phyloP scores from a whole-genome alignment of 2,113 vertebrate species.

The Mixornis gularis region DNA sequence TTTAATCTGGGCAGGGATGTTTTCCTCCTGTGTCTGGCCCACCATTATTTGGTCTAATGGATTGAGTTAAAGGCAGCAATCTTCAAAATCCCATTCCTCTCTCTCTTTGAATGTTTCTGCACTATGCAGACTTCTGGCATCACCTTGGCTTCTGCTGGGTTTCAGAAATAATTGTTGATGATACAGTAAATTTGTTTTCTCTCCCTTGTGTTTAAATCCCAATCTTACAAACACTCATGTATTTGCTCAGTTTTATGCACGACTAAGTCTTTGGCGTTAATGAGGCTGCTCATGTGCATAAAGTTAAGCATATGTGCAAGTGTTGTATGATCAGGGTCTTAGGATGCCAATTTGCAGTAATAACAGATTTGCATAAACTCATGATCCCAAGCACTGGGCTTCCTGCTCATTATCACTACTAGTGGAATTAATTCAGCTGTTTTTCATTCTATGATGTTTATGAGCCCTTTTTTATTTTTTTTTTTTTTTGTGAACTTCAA shows the following conservation, averaged over 20 bases:
- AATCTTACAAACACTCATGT: conserved; percentile 3
- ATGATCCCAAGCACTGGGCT: not conserved
- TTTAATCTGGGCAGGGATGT: not conserved
- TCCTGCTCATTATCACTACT: conserved; percentile 24
- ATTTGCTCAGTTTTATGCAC: conserved; percentile 52
- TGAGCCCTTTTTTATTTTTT: not conserved
- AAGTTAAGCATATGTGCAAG: conserved; percentile 58
- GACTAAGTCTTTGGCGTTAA: conserved; percentile 37
- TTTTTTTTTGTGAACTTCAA: not conserved
- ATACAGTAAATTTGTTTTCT: conserved; percentile 61
- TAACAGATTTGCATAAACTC: conserved; percentile 57
- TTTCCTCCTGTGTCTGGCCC: not conserved
- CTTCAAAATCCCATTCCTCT: not conserved
- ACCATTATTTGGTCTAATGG: not conserved
- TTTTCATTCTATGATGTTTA: not conserved
- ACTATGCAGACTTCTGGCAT: conserved; percentile 3
- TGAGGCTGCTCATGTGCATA: conserved; percentile 56
- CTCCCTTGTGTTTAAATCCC: conserved; percentile 57
- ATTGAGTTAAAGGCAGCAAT: not conserved
- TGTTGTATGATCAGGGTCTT: conserved; percentile 49
- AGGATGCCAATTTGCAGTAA: conserved; percentile 54
- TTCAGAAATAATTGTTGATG: conserved; percentile 64
- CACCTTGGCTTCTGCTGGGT: conserved; percentile 28
- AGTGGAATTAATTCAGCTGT: not conserved
- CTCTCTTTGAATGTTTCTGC: not conserved